Base-by-base conservation (phyloP, 2,888 invertebrate species). In the Parochlus steinenii region DNA sequence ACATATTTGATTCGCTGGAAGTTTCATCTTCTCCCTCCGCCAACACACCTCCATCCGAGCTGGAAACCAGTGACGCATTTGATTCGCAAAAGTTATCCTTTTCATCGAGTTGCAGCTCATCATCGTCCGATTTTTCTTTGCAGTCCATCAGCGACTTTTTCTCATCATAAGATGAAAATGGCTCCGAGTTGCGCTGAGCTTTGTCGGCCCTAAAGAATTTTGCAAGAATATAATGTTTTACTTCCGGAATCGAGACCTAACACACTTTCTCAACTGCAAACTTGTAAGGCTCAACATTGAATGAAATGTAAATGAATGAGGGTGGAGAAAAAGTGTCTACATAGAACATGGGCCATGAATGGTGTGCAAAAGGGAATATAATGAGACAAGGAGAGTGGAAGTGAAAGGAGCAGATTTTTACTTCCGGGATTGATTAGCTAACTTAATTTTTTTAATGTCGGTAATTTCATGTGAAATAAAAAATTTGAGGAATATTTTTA, bases 1-100 rank as follows among this genome's bases (percentile, higher is more conserved):
- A 66, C 2, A 63, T 63, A 6, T 70, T 69, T 45, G 68, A 68
- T 50, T 70, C 71, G 45, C 70, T 70, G 7, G 70, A 71, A 20
- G 62, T 55, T 19, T 63, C 64, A 8, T 64, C 64, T 49, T 71
- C 71, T 47, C 57, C 58, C 45, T 58, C 61, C 43, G 58, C 58
- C 48, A 67, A 60, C 45, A 64, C 63, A 48, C 67, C 67, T 46
- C 65, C 66, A 48, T 67, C 67, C 40, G 64, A 66, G 45, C 58
- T 56, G 39, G 59, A 58, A 42, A 55, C 53, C 42, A 58, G 53
- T 43, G 59, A 58, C 48, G 54, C 54, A 49, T 53, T 56, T 46
- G 59, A 59, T 57, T 59, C 48, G 26, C 46, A 48, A 44, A 41
- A 45, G 37, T 40, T 33, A 41, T 28, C 30, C 36, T 24, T 36